Percentiles rank a stretch among this genome's conserved stretches.
phyloP scores from a whole-genome alignment of 2,797 vertebrate genomes.

The Thalassophryne amazonica region DNA sequence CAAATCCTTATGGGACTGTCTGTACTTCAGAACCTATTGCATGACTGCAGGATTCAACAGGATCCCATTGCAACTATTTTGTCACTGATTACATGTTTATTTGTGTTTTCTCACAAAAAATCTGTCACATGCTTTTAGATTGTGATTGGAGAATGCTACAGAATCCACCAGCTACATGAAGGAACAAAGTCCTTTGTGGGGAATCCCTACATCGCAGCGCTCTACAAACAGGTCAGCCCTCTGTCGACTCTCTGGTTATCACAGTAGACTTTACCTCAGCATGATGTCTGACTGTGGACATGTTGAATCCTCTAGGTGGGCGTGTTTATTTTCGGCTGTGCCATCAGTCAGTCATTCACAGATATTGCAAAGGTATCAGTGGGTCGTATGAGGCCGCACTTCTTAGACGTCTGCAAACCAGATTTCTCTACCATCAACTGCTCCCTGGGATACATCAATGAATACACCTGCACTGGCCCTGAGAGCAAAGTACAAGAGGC shows the following conservation, averaged over 20 bases:
- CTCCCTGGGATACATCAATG: constrained; percentile 86
- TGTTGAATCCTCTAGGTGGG: constrained; percentile 80
- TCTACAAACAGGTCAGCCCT: constrained; percentile 86
- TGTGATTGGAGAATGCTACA: constrained; percentile 92
- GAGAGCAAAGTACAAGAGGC: constrained; percentile 90
- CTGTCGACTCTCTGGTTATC: background rate
- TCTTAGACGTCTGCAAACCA: constrained; percentile 84
- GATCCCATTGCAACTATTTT: background rate
- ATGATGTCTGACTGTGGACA: background rate
- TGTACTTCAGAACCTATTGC: constrained; percentile 1
- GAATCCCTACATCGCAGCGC: constrained; percentile 90
- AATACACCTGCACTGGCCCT: constrained; percentile 83
- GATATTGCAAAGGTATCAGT: constrained; percentile 98
- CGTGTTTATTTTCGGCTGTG: constrained; percentile 94
- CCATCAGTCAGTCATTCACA: constrained; percentile 96
- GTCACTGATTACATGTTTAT: too few species aligned
- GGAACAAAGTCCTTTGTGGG: constrained; percentile 88
- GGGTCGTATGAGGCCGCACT: constrained; percentile 94
- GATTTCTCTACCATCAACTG: constrained; percentile 87
- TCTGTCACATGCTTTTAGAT: constrained; percentile 75
- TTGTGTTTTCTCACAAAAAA: constrained; percentile 6
- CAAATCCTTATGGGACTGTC: constrained; percentile 5
- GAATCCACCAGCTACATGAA: constrained; percentile 90
- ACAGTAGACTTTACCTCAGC: background rate
- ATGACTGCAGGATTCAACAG: background rate